These are phyloP conservation scores for Drosophila chauvacae DNA, from an alignment of 1,140 invertebrate species.

Conservation along the genomic window DNA sequence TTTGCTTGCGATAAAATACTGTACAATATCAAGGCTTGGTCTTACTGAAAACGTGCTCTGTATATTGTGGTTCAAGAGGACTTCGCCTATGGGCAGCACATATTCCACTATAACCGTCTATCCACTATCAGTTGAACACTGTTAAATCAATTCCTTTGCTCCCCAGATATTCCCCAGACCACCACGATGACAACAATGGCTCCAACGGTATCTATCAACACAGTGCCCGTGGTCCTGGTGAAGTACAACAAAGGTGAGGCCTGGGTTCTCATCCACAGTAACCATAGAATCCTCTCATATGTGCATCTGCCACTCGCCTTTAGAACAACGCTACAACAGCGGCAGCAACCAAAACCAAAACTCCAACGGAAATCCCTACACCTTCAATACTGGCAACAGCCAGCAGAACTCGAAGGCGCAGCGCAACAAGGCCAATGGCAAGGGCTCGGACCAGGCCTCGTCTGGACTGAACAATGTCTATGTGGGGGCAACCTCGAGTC, in stretches of 20 bases:
- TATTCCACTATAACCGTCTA: neutral
- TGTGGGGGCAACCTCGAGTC: slow-evolving; percentile 75
- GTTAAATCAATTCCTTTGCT: neutral
- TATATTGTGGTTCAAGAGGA: too few relatives aligned
- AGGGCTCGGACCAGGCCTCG: slow-evolving; percentile 53
- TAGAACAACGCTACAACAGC: slow-evolving; percentile 79
- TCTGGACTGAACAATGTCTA: slow-evolving; percentile 72
- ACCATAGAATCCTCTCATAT: neutral
- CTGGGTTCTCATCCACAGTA: neutral
- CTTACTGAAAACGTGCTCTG: too few relatives aligned
- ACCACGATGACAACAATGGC: slow-evolving; percentile 82
- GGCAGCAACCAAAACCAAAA: slow-evolving; percentile 66
- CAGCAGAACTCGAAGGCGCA: slow-evolving; percentile 68
- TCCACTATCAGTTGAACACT: neutral
- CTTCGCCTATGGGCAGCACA: neutral
- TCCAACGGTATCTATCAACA: slow-evolving; percentile 75
- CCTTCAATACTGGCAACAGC: slow-evolving; percentile 42
- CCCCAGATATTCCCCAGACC: slow-evolving; percentile 78
- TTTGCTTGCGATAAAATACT: neutral
- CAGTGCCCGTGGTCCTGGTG: slow-evolving; percentile 66
- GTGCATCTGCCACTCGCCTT: neutral
- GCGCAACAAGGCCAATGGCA: slow-evolving; percentile 62
- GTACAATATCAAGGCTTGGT: too few relatives aligned
- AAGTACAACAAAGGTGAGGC: slow-evolving; percentile 79
- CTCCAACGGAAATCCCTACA: slow-evolving; percentile 46